Base-by-base conservation (phyloP, 1,140 invertebrate species). In the Battus philenor region DNA sequence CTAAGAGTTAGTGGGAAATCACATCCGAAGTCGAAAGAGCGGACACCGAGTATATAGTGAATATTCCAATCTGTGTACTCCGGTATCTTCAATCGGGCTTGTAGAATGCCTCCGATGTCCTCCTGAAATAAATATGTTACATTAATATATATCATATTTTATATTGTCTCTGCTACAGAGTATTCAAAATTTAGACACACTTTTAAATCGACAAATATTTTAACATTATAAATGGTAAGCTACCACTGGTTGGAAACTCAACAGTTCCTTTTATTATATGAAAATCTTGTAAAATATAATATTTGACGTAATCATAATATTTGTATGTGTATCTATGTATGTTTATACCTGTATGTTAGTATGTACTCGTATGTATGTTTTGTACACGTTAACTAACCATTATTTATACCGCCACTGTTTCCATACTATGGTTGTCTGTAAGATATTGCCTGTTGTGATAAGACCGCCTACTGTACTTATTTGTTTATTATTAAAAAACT, bases 1-100 rank as follows among this genome's bases (percentile, higher is more conserved):
- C 94, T 94, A 0, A 94, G 94, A 50, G 87, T 89, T 6, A 90
- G 90, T 1, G 88, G 80, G 53, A 90, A 88, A 2, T 91, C 93
- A 62, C 93, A 95, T 36, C 88, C 86, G 29, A 87, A 89, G 0
- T 93, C 93, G 54, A 90, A 94, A 7, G 92, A 94, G 0, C 94
- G 92, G 0, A 95, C 87, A 1, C 93, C 93, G 30, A 92, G 16
- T 1, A 74, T 15, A 8, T 51, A 55, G 29, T 71, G 54, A 47
- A 77, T 59, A 4, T 47, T 36, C 6, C 58, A 59, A 16, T 59
- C 22, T 2, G 18, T 33, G 4, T 11, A 26, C 26, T 48, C 34
- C 1, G 54, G 44, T 0, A 68, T 50, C 16, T 51, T 36, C 0
- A 72, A 59, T 17, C 57, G 53, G 4, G 61, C 54, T 45, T 75